These are phyloP conservation scores for Eupsilia transversa DNA, from an alignment of 2,888 invertebrate species.

Conservation along the genomic window DNA sequence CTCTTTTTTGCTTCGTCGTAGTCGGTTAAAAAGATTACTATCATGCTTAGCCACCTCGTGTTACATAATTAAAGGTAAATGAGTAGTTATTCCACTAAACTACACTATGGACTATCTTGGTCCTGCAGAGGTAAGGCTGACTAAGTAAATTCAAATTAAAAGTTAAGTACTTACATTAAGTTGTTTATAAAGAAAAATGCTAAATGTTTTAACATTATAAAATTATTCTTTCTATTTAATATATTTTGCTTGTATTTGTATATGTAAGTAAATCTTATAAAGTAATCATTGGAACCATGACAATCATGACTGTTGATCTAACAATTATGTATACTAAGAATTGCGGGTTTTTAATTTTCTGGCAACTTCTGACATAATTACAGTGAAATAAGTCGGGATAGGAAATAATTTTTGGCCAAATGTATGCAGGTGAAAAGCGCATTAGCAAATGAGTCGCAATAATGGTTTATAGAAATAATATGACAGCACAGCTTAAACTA, in stretches of 20 bases:
- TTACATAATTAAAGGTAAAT: not conserved
- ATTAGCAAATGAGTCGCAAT: constrained; percentile 30
- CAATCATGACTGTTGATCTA: not conserved
- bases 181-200: not conserved
- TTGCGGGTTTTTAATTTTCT: not conserved
- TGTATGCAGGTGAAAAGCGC: not conserved
- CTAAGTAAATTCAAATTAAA: not conserved
- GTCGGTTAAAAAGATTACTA: too few relatives aligned
- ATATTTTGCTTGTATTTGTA: not conserved
- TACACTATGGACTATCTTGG: not conserved
- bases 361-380: not conserved
- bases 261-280: not conserved
- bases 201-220: not conserved
- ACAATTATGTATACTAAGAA: too few relatives aligned
- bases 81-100: not conserved
- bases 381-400: not conserved
- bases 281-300: not conserved
- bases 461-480: not conserved
- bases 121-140: not conserved
- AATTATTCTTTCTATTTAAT: not conserved
- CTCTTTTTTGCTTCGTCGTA: too few relatives aligned
- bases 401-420: not conserved
- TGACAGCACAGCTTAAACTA: constrained; percentile 20
- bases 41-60: not conserved
- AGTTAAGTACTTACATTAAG: too few relatives aligned